Percentiles rank a stretch among this genome's conserved stretches.
Evolutionary conservation across 2,888 invertebrate genomes (phyloP).

Genomic region (Athalia cordata): DNA sequence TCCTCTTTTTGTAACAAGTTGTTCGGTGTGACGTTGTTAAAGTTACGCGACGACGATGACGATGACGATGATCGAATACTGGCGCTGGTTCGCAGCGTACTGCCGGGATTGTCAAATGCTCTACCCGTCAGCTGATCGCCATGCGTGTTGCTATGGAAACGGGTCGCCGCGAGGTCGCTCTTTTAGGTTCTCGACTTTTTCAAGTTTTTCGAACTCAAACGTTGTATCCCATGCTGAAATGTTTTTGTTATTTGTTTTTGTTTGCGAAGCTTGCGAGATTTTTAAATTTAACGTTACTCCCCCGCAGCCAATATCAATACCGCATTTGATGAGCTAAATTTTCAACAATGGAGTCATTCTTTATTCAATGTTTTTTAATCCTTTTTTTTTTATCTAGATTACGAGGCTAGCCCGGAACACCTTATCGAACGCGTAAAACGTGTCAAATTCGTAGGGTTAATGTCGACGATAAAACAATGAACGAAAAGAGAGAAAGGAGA

Average conservation of each 20-base stretch:
- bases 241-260: not conserved
- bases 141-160: conserved; percentile 67
- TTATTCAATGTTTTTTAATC: no score
- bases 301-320: no score
- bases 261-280: no score
- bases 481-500: not conserved
- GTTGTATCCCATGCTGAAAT: no score
- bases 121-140: conserved; percentile 69
- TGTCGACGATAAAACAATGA: not conserved
- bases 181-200: conserved; percentile 17
- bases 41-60: not conserved
- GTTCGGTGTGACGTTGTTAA: no score
- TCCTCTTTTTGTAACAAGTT: no score
- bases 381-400: not conserved
- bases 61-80: not conserved
- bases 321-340: no score
- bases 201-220: no score
- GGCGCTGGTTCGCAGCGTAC: not conserved
- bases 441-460: no score
- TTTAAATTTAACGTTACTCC: no score
- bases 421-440: not conserved
- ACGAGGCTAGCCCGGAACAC: conserved; percentile 9
- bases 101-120: conserved; percentile 51
- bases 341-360: no score
- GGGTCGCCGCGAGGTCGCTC: conserved; percentile 50